A percentile compares a stretch with the other conserved stretches of the same genome.
Conservation (phyloP, 2,888 invertebrate species). For the Athripsodes cinereus region DNA sequence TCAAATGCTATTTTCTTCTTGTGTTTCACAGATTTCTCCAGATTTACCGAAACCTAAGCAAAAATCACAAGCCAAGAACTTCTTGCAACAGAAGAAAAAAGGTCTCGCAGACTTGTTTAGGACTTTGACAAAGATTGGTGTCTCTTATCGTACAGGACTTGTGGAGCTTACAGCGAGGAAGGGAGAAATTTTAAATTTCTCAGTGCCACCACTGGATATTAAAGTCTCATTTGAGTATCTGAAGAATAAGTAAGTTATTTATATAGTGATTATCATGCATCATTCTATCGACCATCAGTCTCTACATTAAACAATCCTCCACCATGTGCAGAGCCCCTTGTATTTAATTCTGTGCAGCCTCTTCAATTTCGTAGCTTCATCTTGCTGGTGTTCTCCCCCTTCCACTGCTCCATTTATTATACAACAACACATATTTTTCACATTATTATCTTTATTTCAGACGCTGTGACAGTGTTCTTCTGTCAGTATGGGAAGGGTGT, state of each 20-base stretch:
- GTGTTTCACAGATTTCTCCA: constrained; percentile 45
- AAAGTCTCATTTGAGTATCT: constrained; percentile 51
- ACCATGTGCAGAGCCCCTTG: no score
- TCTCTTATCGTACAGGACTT: constrained; percentile 77
- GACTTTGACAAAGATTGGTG: constrained; percentile 62
- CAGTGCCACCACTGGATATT: constrained; percentile 66
- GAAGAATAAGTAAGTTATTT: constrained; percentile 40
- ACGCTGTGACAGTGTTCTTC: constrained; percentile 47
- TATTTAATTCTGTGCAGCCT: no score
- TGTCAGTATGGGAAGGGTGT: constrained; percentile 65
- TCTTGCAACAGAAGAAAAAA: constrained; percentile 79
- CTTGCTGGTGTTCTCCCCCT: no score
- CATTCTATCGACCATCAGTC: no score
- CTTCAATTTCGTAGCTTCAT: no score
- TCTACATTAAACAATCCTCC: no score
- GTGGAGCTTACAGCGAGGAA: constrained; percentile 49
- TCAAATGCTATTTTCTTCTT: no score
- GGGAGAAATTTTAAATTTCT: constrained; percentile 54
- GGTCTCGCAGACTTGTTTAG: constrained; percentile 83
- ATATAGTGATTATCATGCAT: neutral
- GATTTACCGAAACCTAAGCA: constrained; percentile 63
- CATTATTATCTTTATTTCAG: constrained; percentile 32
- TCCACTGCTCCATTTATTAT: no score
- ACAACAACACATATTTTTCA: no score
- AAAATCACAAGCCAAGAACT: constrained; percentile 70